These are phyloP conservation scores for Polydesmus complanatus DNA, from an alignment of 2,888 invertebrate species.

Conservation along the genomic window DNA sequence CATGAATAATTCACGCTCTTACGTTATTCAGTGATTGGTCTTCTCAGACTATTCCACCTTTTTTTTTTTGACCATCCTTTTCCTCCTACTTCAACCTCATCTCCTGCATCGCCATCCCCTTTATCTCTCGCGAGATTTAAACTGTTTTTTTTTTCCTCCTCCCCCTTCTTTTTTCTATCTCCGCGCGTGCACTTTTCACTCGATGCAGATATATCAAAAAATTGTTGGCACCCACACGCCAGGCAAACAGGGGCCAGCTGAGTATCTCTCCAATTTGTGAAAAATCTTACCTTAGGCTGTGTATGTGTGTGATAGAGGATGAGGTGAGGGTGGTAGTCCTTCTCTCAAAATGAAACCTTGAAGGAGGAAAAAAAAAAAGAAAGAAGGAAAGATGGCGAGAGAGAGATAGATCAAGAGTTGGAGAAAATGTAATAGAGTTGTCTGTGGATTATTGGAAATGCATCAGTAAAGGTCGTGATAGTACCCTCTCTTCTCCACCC, in stretches of 20 bases:
- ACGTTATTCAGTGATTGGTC: not conserved
- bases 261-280: not conserved
- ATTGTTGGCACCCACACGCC: not conserved
- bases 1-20: not conserved
- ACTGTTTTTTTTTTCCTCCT: no score
- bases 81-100: not conserved
- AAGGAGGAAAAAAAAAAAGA: no score
- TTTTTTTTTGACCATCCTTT: not conserved
- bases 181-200: not conserved
- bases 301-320: not conserved
- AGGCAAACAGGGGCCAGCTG: no score
- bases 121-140: not conserved
- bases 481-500: not conserved
- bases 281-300: not conserved
- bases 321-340: not conserved
- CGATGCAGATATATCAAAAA: not conserved
- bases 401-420: not conserved
- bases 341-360: not conserved
- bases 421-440: not conserved
- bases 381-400: not conserved
- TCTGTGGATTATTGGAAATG: not conserved
- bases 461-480: not conserved
- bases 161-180: no score
- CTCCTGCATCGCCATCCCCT: no score
- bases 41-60: not conserved